Base-by-base conservation (phyloP, 2,797 vertebrate species). In the Sternotherus odoratus region DNA sequence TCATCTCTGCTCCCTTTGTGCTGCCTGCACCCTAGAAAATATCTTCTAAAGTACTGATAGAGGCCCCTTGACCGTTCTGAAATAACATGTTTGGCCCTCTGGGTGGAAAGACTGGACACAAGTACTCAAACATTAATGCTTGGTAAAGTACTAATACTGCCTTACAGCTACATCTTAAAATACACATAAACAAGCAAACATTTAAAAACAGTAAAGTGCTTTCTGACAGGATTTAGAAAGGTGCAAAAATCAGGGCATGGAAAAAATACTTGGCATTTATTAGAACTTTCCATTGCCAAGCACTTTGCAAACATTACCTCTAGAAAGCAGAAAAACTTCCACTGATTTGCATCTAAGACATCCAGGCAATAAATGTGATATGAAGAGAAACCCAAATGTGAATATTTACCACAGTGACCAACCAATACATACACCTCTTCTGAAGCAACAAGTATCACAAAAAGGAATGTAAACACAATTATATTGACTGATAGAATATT, bases 231-330 rank as follows among this genome's bases (percentile, higher is more conserved):
- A 39, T 69, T 48, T 28, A 46, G 72, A 48, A 75, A 28, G 5
- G 4, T 75, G 72, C 1, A 85, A 85, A 94, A 88, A 78, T 43
- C 15, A 26, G 77, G 78, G 36, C 39, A 69, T 0, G 4, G 0
- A 28, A 82, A 72, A 39, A 92, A 81, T 69, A 83, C 92, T 83
- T 85, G 16, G 19, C n/a, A 93, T 91, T 82, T 66, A 57, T 5
- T 26, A 72, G 4, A 1, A 43, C 1, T 8, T 85, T 23, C 86
- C 83, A 78, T 17, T 23, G 82, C 50, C 63, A 51, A 28, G 46
- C 86, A 83, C 33, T 86, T 92, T 79, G 60, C 5, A 91, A 53
- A 12, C 66, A 43, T 72, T 43, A 43, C 69, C 66, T 75, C 9
- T 43, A 82, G n/a, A 81, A 85, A 24, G 84, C n/a, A 82, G 24